Evolutionary conservation across 2,888 invertebrate species (phyloP).

Genomic region (Odontocerum albicorne): DNA sequence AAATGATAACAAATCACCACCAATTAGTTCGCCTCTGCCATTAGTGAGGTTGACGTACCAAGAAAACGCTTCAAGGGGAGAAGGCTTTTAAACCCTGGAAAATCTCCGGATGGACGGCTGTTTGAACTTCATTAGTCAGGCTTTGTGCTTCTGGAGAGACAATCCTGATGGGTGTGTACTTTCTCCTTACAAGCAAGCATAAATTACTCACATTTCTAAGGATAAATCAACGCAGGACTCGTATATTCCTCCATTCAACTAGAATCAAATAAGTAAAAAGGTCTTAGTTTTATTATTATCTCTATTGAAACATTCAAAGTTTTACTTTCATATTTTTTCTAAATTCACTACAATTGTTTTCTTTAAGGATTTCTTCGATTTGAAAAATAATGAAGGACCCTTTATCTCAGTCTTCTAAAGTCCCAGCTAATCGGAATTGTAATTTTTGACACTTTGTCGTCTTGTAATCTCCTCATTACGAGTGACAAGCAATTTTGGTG

Average conservation of each 20-base stretch:
- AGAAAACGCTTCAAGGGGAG: conserved; percentile 16
- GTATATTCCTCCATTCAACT: no score
- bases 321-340: no score
- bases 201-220: no score
- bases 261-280: no score
- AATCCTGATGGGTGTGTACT: conserved; percentile 10
- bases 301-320: no score
- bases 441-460: conserved; percentile 20
- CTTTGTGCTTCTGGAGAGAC: conserved; percentile 28
- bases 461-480: conserved; percentile 8
- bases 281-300: no score
- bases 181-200: conserved; percentile 3
- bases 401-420: no score
- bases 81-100: conserved; percentile 27
- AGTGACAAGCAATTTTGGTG: no score
- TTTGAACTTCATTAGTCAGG: conserved; percentile 36
- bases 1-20: conserved; percentile 13
- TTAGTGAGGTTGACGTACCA: conserved; percentile 21
- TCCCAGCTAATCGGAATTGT: conserved; percentile 15
- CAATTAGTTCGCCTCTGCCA: conserved; percentile 16
- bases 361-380: no score
- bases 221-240: no score
- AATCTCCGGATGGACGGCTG: conserved; percentile 33
- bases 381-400: no score
- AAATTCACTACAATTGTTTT: no score